Base-by-base conservation (phyloP, 2,888 invertebrate genomes). In the Cerastoderma edule region DNA sequence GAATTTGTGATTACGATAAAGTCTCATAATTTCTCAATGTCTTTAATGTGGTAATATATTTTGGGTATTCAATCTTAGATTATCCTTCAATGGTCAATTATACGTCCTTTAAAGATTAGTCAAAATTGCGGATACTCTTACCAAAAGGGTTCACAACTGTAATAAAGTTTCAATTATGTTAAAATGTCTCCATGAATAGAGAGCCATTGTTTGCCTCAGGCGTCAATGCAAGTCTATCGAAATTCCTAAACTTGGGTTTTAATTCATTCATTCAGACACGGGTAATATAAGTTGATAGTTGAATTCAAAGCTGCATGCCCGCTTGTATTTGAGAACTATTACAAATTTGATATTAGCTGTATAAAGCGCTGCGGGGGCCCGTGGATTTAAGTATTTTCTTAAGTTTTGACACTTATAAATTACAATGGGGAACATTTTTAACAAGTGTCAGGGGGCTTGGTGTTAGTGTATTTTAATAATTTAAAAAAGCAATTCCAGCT, bases 81-180 rank as follows among this genome's bases (percentile, higher is more conserved):
- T n/a, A n/a, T n/a, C n/a, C n/a, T n/a, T n/a, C n/a, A n/a, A n/a
- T n/a, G n/a, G n/a, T 39, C 39, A 39, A 32, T 56, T 39, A 8
- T 13, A 39, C 39, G 16, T 13, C 16, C 10, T 39, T 39, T 8
- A 16, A 13, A 39, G 39, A 8, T 16, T 8, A 39, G 39, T 39
- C 16, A 16, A 13, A 39, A 39, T 13, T 16, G 39, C 16, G 10
- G 8, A 39, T 39, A 8, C 16, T 39, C 8, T 16, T 39, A 13
- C 16, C 10, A 39, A 16, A 13, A 16, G 2, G 60, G 75, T 75
- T 75, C 53, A 32, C 65, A 64, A 73, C 73, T 72, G 81, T 81
- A 75, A 78, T 81, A 78, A 75, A 78, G 81, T 78, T 81, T 81
- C 81, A 81, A 81, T 81, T 81, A 80, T 74, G 65, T 71, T 72